These are phyloP conservation scores for Grallaria varia DNA, from an alignment of 2,113 vertebrate genomes.

Conservation along the genomic window DNA sequence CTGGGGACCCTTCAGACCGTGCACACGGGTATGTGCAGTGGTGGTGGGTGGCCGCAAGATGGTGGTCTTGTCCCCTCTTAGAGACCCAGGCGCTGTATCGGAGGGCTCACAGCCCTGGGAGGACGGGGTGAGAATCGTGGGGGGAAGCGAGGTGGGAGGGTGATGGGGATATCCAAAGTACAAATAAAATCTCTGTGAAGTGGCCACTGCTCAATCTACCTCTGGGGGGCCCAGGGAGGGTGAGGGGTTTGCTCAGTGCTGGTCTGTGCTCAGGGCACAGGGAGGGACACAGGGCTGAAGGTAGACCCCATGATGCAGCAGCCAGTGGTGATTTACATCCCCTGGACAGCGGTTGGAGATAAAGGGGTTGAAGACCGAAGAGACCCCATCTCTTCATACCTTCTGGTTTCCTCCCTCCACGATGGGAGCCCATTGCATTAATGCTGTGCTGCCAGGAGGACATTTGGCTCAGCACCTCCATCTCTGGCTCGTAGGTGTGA, in stretches of 20 bases:
- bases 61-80: slow-evolving; percentile 48
- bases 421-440: background rate
- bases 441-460: background rate
- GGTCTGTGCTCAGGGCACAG: background rate
- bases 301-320: background rate
- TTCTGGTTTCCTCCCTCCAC: background rate
- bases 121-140: background rate
- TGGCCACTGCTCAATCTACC: background rate
- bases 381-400: background rate
- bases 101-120: background rate
- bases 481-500: background rate
- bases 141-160: background rate
- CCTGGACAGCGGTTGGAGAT: background rate
- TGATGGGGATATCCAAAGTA: background rate
- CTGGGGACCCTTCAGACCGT: background rate
- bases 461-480: fast-evolving
- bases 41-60: slow-evolving; percentile 40
- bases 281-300: background rate
- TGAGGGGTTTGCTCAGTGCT: fast-evolving
- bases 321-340: background rate
- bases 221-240: background rate
- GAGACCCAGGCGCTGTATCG: background rate
- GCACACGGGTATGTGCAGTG: slow-evolving; percentile 45
- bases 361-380: background rate
- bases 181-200: slow-evolving; percentile 54